phyloP scores from a whole-genome alignment of 35 echinoderm and acorn worm species.

The Hemicentrotus pulcherrimus region DNA sequence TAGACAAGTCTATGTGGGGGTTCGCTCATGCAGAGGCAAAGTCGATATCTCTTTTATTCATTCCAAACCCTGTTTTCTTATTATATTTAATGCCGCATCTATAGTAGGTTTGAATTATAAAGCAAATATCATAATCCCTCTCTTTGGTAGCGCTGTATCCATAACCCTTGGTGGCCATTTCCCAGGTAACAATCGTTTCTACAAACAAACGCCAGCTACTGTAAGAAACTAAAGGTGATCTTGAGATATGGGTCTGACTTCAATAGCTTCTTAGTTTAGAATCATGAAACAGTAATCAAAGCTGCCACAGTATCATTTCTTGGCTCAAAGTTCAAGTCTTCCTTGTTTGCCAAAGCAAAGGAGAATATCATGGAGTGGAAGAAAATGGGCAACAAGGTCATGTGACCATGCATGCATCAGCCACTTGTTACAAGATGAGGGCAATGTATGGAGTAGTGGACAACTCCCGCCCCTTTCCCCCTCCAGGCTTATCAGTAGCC shows the following conservation, averaged over 20 bases:
- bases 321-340: conserved; percentile 80
- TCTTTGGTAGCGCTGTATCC: background rate
- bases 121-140: background rate
- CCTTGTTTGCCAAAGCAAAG: conserved; percentile 62
- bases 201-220: background rate
- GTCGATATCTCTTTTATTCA: background rate
- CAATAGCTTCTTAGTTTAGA: background rate
- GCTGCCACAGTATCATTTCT: conserved; percentile 24
- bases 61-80: background rate
- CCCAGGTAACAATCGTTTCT: conserved; percentile 10
- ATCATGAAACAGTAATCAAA: background rate
- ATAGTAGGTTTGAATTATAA: background rate
- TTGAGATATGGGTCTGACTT: background rate
- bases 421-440: conserved; percentile 39
- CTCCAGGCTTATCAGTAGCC: background rate
- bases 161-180: background rate
- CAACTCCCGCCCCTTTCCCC: conserved; percentile 33
- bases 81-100: background rate
- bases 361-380: background rate
- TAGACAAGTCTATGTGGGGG: conserved; percentile 43
- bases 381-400: conserved; percentile 7
- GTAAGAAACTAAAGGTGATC: conserved; percentile 8
- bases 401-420: conserved; percentile 3
- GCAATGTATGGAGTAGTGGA: background rate
- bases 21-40: conserved; percentile 45